These are phyloP conservation scores for Plemyria rubiginata DNA, from an alignment of 2,888 invertebrate species.

Conservation along the genomic window DNA sequence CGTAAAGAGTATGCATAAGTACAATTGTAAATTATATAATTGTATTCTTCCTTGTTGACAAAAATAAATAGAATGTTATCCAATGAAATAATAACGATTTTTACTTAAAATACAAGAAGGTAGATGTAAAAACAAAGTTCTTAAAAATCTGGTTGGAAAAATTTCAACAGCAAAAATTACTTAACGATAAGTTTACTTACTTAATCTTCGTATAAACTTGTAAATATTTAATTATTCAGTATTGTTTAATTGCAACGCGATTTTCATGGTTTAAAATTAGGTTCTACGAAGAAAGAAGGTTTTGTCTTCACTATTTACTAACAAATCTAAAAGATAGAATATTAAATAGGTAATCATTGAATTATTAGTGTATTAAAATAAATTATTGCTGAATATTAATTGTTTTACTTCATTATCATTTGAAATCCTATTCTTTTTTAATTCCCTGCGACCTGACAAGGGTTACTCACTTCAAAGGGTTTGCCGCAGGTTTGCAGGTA, in stretches of 20 bases:
- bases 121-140: too few relatives aligned
- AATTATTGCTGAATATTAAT: slow-evolving; percentile 74
- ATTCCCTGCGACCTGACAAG: too few relatives aligned
- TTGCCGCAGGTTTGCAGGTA: too few relatives aligned
- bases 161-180: slow-evolving; percentile 26
- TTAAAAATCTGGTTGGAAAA: background rate
- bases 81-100: too few relatives aligned
- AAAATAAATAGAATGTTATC: too few relatives aligned
- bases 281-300: slow-evolving; percentile 48
- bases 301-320: slow-evolving; percentile 79
- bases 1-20: too few relatives aligned
- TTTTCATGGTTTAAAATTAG: slow-evolving; percentile 43
- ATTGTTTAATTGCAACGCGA: slow-evolving; percentile 38
- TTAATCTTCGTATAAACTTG: slow-evolving; percentile 30
- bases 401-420: background rate
- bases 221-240: slow-evolving; percentile 37
- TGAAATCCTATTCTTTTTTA: background rate
- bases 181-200: too few relatives aligned
- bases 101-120: too few relatives aligned
- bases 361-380: slow-evolving; percentile 80
- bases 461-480: too few relatives aligned
- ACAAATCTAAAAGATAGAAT: slow-evolving; percentile 67
- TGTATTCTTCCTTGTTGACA: too few relatives aligned
- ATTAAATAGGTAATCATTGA: slow-evolving; percentile 74
- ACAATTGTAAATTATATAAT: too few relatives aligned